phyloP scores from a whole-genome alignment of 2,888 invertebrate genomes.

The Brachycybe producta region DNA sequence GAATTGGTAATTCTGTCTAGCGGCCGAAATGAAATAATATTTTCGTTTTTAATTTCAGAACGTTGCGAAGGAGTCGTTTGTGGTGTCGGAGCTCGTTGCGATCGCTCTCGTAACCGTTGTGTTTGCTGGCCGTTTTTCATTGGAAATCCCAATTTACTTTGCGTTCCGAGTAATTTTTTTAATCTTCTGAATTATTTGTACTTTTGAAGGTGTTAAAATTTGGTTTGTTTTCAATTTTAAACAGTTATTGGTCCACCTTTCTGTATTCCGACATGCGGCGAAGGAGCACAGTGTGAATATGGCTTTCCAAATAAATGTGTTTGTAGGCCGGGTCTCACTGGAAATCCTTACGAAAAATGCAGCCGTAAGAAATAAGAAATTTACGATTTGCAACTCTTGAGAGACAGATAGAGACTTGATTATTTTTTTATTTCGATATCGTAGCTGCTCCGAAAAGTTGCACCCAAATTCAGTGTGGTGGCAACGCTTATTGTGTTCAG shows the following conservation, averaged over 20 bases:
- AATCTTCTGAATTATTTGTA: slow-evolving; percentile 28
- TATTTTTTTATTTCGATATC: background rate
- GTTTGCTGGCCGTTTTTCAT: slow-evolving; percentile 74
- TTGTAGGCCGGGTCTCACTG: slow-evolving; percentile 67
- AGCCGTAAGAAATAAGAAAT: slow-evolving; percentile 29
- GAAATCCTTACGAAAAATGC: slow-evolving; percentile 78
- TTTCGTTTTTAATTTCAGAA: slow-evolving; percentile 35
- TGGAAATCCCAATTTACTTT: slow-evolving; percentile 75
- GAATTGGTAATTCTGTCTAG: background rate
- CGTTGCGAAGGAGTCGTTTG: slow-evolving; percentile 75
- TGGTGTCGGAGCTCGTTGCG: slow-evolving; percentile 76
- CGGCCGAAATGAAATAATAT: background rate
- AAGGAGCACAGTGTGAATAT: slow-evolving; percentile 77
- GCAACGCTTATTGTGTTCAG: slow-evolving; percentile 64
- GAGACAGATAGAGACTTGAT: background rate
- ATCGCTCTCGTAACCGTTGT: slow-evolving; percentile 65
- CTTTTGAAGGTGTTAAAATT: background rate
- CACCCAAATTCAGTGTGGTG: slow-evolving; percentile 56
- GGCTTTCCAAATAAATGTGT: slow-evolving; percentile 60
- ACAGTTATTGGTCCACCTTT: slow-evolving; percentile 60
- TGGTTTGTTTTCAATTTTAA: slow-evolving; percentile 26
- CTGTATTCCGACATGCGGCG: slow-evolving; percentile 66
- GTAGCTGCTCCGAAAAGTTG: slow-evolving; percentile 35
- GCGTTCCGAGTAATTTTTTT: slow-evolving; percentile 89
- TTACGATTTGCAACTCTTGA: background rate